Evolutionary conservation across 2,888 invertebrate genomes (phyloP).

Genomic region (Caenorhabditis sp.): DNA sequence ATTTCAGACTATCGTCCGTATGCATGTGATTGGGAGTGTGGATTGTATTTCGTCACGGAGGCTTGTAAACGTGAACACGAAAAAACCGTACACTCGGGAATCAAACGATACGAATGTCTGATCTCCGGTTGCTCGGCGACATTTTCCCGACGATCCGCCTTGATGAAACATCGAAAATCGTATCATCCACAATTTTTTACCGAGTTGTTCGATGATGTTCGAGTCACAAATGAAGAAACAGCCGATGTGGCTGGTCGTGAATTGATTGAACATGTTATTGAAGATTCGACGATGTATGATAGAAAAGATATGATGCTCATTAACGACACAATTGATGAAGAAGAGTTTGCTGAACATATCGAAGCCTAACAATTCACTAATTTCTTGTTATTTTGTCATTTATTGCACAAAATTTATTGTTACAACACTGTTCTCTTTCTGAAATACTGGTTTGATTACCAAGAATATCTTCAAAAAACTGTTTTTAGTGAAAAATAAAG

Average conservation of each 20-base stretch:
- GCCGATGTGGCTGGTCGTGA: neutral
- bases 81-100: constrained; percentile 51
- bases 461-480: neutral
- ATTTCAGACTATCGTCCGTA: constrained; percentile 44
- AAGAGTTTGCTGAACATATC: constrained; percentile 23
- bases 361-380: neutral
- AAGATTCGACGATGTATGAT: too few species aligned
- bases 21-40: constrained; percentile 54
- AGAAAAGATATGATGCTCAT: neutral
- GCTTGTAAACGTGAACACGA: constrained; percentile 59
- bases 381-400: constrained; percentile 8
- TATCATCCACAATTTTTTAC: constrained; percentile 12
- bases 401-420: neutral
- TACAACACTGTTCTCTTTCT: too few species aligned
- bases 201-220: constrained; percentile 9
- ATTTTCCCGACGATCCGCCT: constrained; percentile 19
- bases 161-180: constrained; percentile 23
- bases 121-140: constrained; percentile 13
- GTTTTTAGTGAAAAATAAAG: too few species aligned
- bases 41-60: constrained; percentile 46
- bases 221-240: constrained; percentile 15
- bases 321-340: constrained; percentile 12
- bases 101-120: constrained; percentile 45
- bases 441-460: too few species aligned
- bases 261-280: neutral